Base-by-base conservation (phyloP, 2,797 vertebrate species). In the Taenioides sp. region DNA sequence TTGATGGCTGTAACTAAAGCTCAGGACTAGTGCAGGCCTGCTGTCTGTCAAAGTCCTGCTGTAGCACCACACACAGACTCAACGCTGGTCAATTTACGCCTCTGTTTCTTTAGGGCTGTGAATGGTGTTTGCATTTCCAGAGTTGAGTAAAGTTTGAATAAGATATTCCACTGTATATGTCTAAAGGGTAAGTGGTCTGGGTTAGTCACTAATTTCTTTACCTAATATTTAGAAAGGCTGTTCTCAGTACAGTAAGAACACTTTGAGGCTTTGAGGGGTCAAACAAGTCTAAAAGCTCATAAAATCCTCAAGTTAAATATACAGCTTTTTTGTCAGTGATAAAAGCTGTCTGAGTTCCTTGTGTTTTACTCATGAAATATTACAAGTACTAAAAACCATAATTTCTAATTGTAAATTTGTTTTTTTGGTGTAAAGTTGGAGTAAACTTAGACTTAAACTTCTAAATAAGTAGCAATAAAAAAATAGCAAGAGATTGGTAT, bases 1-100 rank as follows among this genome's bases (percentile, higher is more conserved):
- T 84, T 87, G 82, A 80, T 83, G 69, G 77, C 78, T 89, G 80
- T 78, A 70, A 82, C 88, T 86, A 87, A 88, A 74, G 83, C 84
- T 58, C 23, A 7, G 71, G 70, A 52, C 72, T 69, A 64, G 72
- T 74, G 75, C 86, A 86, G 85, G 78, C 79, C 77, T 71, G 81
- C 83, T 89, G 82, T 88, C 84, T 58, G 72, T 87, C 86, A 87
- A 55, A 67, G 63, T 71, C 79, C 65, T 28, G 59, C 65, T 69
- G 27, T 34, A 65, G 57, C 10, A 14, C 81, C 85, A 81, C 84
- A 82, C 80, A 81, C 76, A 67, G 22, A 68, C 72, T 14, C 5
- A 5, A 27, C 34, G 52, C 49, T 3, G 37, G n/a, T 16, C 34
- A 43, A 4, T 31, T 65, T 72, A 40, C 61, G 71, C 11, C 22